phyloP scores from a whole-genome alignment of 2,797 vertebrate genomes.

The Cichlasoma orientale region DNA sequence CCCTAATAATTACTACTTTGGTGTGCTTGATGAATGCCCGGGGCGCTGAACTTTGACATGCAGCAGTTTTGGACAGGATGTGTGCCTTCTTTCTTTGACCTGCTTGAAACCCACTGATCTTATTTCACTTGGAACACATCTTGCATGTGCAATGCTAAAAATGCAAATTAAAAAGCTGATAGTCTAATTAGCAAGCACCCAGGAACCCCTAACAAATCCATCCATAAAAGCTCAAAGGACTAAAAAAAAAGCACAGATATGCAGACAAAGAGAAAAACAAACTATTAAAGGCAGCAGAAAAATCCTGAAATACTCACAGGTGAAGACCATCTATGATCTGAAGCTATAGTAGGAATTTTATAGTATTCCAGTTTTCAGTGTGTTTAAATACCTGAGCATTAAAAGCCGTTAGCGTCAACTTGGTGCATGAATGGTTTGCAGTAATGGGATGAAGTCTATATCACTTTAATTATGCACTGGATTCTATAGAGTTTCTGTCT shows the following conservation, averaged over 20 bases:
- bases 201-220: no score
- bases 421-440: not conserved
- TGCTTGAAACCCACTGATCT: constrained; percentile 3
- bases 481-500: not conserved
- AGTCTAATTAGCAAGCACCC: not conserved
- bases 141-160: not conserved
- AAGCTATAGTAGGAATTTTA: not conserved
- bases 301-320: not conserved
- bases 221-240: not conserved
- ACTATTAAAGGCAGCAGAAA: not conserved
- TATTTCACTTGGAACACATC: not conserved
- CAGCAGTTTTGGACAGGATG: not conserved
- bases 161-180: not conserved
- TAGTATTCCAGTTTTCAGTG: not conserved
- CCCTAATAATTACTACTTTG: constrained; percentile 16
- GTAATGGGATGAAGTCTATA: not conserved
- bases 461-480: not conserved
- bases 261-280: not conserved
- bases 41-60: not conserved
- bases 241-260: not conserved
- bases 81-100: not conserved
- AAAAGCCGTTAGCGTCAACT: not conserved
- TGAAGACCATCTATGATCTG: no score
- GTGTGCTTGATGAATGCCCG: constrained; percentile 11
- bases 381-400: not conserved